Evolutionary conservation across 2,888 invertebrate species (phyloP), one percentile per base, ranked within the genome.

Genomic region (Coleophora deauratella): DNA sequence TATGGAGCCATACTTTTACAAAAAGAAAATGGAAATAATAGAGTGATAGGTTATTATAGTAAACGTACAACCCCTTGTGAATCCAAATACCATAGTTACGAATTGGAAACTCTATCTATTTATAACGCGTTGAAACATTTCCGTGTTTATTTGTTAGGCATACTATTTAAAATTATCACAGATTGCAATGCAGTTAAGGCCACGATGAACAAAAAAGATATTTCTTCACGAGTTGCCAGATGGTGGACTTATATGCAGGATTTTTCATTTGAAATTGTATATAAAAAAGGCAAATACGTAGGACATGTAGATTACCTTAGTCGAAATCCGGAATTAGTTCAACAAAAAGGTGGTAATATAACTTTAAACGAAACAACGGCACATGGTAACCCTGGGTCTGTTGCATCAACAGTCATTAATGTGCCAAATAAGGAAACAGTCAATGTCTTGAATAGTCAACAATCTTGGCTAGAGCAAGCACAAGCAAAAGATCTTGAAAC

Each of bases 261-360:
- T 27, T 68, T 55, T 35, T 41, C 56, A 41, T 64, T 51, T 40
- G 42, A 35, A 9, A 50, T 66, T 21, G 52, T 61, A 46, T 63
- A 64, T 45, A 42, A 62, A 27, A 42, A 55, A 2, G 58, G 55
- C 1, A 27, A 21, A 14, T 40, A 41, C 11, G 59, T 66, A 57
- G 27, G 37, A 2, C 59, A 65, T 35, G 61, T 57, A 9, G 66
- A 66, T 41, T 58, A 59, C 1, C 27, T 51, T 2, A 42, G 42
- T 14, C 37, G 51, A 9, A 52, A 48, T 27, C 38, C 47, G 8
- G 28, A 28, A 28, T 9, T 8, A 28, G 6, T 9, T 28, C 28
- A 9, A 28, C 6, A n/a, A n/a, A n/a, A n/a, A n/a, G n/a, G n/a
- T n/a, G n/a, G n/a, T n/a, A n/a, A n/a, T n/a, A n/a, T n/a, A n/a